Conservation (phyloP, 1,140 invertebrate species). For the Anastrepha obliqua region DNA sequence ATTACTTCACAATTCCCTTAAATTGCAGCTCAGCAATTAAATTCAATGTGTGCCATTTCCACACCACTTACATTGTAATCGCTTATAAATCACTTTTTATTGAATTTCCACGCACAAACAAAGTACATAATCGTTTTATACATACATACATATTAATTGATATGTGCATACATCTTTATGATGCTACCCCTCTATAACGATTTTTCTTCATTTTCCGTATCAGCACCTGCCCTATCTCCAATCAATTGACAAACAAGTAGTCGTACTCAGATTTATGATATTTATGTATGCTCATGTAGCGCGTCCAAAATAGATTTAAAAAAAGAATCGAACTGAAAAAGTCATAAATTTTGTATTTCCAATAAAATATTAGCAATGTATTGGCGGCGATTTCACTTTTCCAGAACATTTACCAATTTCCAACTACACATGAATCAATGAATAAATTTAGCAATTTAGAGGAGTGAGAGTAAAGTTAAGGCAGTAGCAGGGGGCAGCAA, state of each 20-base stretch:
- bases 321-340: neutral
- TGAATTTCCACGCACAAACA: slow-evolving; percentile 15
- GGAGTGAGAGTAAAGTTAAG: neutral
- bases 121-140: neutral
- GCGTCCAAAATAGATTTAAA: slow-evolving; percentile 9
- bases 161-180: neutral
- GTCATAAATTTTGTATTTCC: slow-evolving; percentile 53
- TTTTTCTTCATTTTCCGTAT: neutral
- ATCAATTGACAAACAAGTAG: neutral
- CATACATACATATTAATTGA: neutral
- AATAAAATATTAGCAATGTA: slow-evolving; percentile 52
- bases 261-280: neutral
- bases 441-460: slow-evolving; percentile 49
- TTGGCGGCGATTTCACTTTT: slow-evolving; percentile 51
- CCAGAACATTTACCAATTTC: slow-evolving; percentile 51
- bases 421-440: slow-evolving; percentile 53
- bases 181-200: neutral
- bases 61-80: slow-evolving; percentile 43
- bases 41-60: slow-evolving; percentile 50
- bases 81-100: slow-evolving; percentile 52
- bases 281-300: neutral
- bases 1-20: slow-evolving; percentile 17
- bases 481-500: neutral
- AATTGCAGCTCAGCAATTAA: slow-evolving; percentile 32
- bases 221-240: slow-evolving; percentile 32